Evolutionary conservation across 2,888 invertebrate genomes (phyloP).

Genomic region (Orgyia antiqua): DNA sequence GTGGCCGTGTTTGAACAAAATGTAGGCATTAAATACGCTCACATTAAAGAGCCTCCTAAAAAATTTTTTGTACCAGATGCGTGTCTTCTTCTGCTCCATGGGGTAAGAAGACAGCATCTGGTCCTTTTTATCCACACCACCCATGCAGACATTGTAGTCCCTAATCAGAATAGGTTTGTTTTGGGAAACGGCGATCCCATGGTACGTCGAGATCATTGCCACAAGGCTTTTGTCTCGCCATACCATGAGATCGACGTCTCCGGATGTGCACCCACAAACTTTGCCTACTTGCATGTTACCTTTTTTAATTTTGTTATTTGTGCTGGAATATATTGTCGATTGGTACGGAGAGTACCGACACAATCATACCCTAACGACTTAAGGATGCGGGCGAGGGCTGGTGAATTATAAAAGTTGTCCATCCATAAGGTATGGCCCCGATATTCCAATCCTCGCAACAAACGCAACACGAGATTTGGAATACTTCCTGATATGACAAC

Average conservation of each 20-base stretch:
- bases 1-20: no score
- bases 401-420: slow-evolving; percentile 17
- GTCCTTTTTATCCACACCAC: no score
- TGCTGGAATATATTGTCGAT: slow-evolving; percentile 18
- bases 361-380: slow-evolving; percentile 15
- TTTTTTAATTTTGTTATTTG: slow-evolving; percentile 3
- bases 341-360: no score
- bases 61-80: no score
- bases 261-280: no score
- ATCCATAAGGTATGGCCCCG: slow-evolving; percentile 12
- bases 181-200: slow-evolving; percentile 3
- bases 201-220: slow-evolving; percentile 12
- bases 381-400: slow-evolving; percentile 19
- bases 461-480: slow-evolving; percentile 7
- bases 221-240: slow-evolving; percentile 14
- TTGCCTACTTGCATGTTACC: slow-evolving; percentile 5
- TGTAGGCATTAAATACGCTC: no score
- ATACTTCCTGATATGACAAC: no score
- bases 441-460: slow-evolving; percentile 4
- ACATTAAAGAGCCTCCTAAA: slow-evolving; percentile 18
- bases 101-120: slow-evolving; percentile 23
- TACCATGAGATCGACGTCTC: no score
- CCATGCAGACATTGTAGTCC: slow-evolving; percentile 17
- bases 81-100: slow-evolving; percentile 17
- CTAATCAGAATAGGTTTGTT: slow-evolving; percentile 12